These are phyloP conservation scores for Petroica traversi DNA, from an alignment of 2,113 vertebrate species.

Conservation along the genomic window DNA sequence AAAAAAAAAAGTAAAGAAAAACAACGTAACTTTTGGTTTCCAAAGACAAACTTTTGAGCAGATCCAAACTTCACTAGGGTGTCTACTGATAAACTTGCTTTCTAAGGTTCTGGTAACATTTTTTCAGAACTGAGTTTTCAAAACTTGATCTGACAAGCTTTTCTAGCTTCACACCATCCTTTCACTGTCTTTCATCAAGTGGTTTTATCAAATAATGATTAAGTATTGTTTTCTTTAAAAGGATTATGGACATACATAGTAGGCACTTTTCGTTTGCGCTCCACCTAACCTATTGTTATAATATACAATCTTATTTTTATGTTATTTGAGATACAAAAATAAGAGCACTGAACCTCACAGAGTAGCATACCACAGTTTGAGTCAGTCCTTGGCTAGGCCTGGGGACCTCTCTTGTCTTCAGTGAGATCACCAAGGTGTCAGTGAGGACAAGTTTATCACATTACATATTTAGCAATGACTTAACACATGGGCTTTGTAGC, in stretches of 20 bases:
- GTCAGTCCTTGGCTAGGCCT: not conserved
- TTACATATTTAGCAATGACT: not conserved
- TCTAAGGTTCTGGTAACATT: conserved; percentile 76
- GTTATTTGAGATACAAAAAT: conserved; percentile 31
- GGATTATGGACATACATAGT: conserved; percentile 42
- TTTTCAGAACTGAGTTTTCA: conserved; percentile 78
- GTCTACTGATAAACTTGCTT: conserved; percentile 63
- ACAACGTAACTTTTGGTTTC: not conserved
- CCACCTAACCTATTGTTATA: conserved; percentile 7
- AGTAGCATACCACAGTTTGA: not conserved
- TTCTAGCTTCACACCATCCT: conserved; percentile 59
- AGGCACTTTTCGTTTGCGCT: conserved; percentile 37
- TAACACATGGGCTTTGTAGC: not conserved
- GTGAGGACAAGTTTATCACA: not conserved
- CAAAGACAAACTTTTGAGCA: not conserved
- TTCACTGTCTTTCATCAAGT: conserved; percentile 75
- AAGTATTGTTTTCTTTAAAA: conserved; percentile 44
- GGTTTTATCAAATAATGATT: conserved; percentile 68
- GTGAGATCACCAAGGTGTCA: not conserved
- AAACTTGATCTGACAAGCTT: conserved; percentile 61
- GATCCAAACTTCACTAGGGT: not conserved
- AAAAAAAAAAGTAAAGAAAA: not conserved
- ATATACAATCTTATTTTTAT: not conserved
- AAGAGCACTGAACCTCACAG: not conserved
- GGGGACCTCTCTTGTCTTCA: not conserved